Evolutionary conservation across 2,888 invertebrate genomes (phyloP), one percentile per base, ranked within the genome.

Genomic region (Drosophila mayaguana): DNA sequence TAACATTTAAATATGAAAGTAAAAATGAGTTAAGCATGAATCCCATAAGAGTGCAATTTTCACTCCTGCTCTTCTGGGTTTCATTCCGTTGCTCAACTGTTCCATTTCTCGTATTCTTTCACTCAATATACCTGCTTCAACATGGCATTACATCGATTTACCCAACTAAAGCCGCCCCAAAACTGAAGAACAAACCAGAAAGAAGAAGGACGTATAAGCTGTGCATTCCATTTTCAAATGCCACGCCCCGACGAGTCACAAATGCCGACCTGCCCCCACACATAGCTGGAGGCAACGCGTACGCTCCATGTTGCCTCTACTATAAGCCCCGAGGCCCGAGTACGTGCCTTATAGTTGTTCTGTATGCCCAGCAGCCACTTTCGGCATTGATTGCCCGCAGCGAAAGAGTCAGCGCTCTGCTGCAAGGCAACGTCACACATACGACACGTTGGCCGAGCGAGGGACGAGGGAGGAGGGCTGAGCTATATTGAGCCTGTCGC

Each of bases 341-440:
- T n/a, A 56, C 56, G 56, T 56, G 56, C 25, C 25, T 40, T 25
- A 28, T 18, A n/a, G 25, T 12, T 32, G 12, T 28, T 25, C 14
- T n/a, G 54, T 38, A 12, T 28, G 40, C 18, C 59, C 50, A 38
- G 66, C 72, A 59, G 63, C 63, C 67, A 63, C 43, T 63, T 50
- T 67, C 63, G 78, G 61, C 71, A 79, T 76, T 82, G 83, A 82
- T 81, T 82, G 83, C 71, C 56, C 59, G 65, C 53, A 51, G 55
- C 46, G 28, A 68, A 68, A 22, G 53, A 74, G 79, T 78, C 67
- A 54, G 61, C 64, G 43, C 9, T 25, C 38, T 8, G 14, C 34
- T n/a, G 54, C 55, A 42, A 48, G 48, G 36, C 38, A 61, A 54
- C 55, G 50, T 40, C 40, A 63, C 25, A 63, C 48, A 62, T 34